These are phyloP conservation scores for Drosophila grimshawi DNA, from an alignment of 1,140 invertebrate species.

Conservation along the genomic window DNA sequence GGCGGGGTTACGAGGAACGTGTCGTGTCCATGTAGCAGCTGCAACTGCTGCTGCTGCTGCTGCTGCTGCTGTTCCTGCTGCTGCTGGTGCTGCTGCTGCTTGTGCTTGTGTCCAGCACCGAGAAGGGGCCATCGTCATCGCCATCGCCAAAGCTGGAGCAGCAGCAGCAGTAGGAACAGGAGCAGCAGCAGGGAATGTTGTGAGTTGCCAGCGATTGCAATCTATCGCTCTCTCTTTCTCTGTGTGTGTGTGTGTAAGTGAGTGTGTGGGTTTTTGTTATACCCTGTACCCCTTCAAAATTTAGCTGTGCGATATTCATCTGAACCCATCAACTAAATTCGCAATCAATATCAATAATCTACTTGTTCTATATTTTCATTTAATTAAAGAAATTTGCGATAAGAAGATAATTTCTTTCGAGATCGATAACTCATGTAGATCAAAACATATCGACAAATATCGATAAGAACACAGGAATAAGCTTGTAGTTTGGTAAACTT, in stretches of 20 bases:
- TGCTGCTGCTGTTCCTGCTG: too few relatives aligned
- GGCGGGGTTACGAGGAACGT: conserved; percentile 22
- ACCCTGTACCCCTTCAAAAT: background rate
- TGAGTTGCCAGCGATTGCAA: conserved; percentile 68
- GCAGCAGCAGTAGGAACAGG: background rate
- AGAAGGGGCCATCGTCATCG: conserved; percentile 45
- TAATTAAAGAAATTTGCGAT: too few relatives aligned
- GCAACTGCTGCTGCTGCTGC: conserved; percentile 24
- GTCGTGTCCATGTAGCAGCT: conserved; percentile 59
- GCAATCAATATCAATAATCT: too few relatives aligned
- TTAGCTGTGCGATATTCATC: background rate
- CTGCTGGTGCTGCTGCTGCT: too few relatives aligned
- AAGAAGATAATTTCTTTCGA: background rate
- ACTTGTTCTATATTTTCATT: too few relatives aligned
- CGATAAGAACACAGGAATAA: too few relatives aligned
- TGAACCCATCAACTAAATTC: too few relatives aligned
- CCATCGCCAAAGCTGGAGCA: conserved; percentile 25
- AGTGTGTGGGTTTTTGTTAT: conserved; percentile 5
- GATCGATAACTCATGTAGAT: background rate
- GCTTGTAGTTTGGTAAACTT: too few relatives aligned
- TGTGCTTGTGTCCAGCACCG: conserved; percentile 8
- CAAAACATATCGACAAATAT: too few relatives aligned
- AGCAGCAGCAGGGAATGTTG: conserved; percentile 39
- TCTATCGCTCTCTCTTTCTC: conserved; percentile 41
- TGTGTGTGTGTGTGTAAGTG: conserved; percentile 45